phyloP scores from a whole-genome alignment of 1,140 invertebrate species.

The Pectinophora gossypiella region DNA sequence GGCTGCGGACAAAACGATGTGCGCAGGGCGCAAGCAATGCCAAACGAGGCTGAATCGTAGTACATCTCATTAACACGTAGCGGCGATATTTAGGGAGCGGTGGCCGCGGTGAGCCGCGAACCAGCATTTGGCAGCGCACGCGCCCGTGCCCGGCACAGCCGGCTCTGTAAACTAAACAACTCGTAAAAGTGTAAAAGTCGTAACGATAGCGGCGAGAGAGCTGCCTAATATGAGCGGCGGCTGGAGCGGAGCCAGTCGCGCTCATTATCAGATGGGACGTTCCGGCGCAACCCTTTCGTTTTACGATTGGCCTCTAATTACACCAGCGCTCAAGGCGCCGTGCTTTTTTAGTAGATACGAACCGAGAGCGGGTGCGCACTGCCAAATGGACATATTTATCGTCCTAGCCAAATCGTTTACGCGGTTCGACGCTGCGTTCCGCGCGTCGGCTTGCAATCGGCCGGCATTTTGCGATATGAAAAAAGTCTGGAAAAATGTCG shows the following conservation, averaged over 20 bases:
- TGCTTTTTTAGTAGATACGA: slow-evolving; percentile 52
- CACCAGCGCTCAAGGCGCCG: slow-evolving; percentile 59
- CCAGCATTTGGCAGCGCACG: slow-evolving; percentile 67
- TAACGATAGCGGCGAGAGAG: slow-evolving; percentile 62
- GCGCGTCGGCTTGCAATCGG: slow-evolving; percentile 24
- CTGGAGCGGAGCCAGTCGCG: slow-evolving; percentile 64
- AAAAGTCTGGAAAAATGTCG: slow-evolving; percentile 58
- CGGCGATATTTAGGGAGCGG: slow-evolving; percentile 60
- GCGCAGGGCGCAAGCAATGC: slow-evolving; percentile 23
- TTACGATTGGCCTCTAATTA: slow-evolving; percentile 72
- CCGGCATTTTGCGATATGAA: slow-evolving; percentile 51
- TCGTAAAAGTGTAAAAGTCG: slow-evolving; percentile 74
- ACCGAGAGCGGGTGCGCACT: slow-evolving; percentile 28
- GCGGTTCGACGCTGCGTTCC: slow-evolving; percentile 33
- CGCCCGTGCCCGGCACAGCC: slow-evolving; percentile 48
- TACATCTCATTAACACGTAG: slow-evolving; percentile 62
- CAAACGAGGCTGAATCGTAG: slow-evolving; percentile 53
- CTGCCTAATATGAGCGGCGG: slow-evolving; percentile 66
- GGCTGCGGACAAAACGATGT: slow-evolving; percentile 10
- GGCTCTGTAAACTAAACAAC: slow-evolving; percentile 68
- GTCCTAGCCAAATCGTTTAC: slow-evolving; percentile 50
- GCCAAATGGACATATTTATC: slow-evolving; percentile 66
- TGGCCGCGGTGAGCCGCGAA: slow-evolving; percentile 66
- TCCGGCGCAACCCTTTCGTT: slow-evolving; percentile 64
- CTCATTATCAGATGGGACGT: slow-evolving; percentile 73